These are phyloP conservation scores for Lasioglossum albipes DNA, from an alignment of 1,140 invertebrate genomes.

Conservation along the genomic window DNA sequence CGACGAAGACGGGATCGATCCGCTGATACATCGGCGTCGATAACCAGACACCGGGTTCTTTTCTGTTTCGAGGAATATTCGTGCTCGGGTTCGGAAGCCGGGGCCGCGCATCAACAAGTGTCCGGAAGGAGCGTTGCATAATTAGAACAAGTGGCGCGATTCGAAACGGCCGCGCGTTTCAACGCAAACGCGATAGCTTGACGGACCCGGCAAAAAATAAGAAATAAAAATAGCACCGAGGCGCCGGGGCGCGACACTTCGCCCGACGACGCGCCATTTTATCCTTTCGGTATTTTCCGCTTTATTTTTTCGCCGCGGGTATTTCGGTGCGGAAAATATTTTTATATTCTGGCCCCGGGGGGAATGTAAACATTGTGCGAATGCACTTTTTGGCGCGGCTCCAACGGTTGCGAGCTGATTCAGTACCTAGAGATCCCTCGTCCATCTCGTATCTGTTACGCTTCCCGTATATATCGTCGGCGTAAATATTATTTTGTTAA, in stretches of 20 bases:
- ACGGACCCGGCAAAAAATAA: too few species aligned
- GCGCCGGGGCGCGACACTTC: neutral
- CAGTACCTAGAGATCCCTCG: conserved; percentile 2
- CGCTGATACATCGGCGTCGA: conserved; percentile 12
- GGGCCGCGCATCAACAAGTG: conserved; percentile 34
- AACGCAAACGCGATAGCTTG: too few species aligned
- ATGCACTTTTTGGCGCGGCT: conserved; percentile 43
- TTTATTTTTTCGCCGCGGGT: neutral
- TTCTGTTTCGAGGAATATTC: conserved; percentile 1
- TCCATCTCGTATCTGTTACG: neutral
- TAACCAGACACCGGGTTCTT: neutral
- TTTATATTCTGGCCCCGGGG: conserved; percentile 9
- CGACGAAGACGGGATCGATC: conserved; percentile 16
- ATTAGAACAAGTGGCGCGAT: neutral
- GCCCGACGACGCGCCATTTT: too few species aligned
- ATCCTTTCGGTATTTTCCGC: too few species aligned
- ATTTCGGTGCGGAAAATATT: conserved; percentile 14
- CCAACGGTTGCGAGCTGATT: conserved; percentile 24
- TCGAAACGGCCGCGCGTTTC: neutral
- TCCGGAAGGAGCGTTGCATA: conserved; percentile 2
- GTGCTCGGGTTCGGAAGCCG: neutral
- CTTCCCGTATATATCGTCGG: conserved; percentile 20
- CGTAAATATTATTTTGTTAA: conserved; percentile 22
- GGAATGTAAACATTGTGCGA: conserved; percentile 44
- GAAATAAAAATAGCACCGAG: neutral